Base-by-base conservation (phyloP, 2,797 vertebrate genomes). In the Champsocephalus esox region DNA sequence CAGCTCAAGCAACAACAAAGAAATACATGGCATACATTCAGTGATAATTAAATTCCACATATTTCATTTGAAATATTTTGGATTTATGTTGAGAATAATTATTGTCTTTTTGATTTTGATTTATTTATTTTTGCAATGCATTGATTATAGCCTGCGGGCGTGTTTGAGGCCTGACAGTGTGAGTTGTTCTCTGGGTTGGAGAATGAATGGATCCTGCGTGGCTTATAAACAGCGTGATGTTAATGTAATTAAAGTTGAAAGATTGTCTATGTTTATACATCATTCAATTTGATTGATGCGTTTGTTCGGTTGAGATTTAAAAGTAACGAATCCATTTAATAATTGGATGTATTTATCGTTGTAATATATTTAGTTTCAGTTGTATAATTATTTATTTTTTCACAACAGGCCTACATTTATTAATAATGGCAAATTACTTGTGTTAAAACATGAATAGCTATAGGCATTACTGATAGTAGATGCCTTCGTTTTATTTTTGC, bases 111-210 rank as follows among this genome's bases (percentile, higher is more conserved):
- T 51, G 24, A 38, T 79, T n/a, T 38, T 0, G 9, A 38, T 6
- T 38, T 38, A 38, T 38, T 38, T 60, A 3, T 43, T 45, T 44
- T 60, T 38, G 51, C n/a, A 41, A 17, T 14, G 12, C 67, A 56
- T 52, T 61, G 81, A 78, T 73, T 43, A 5, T 3, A 72, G 83
- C 80, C 83, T 75, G 10, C 43, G 77, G 83, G 62, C 43, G 70
- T 73, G 62, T 50, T 16, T 34, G 63, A 68, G 83, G 74, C 73
- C 81, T 68, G 69, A 46, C 60, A 12, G 24, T 52, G 77, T 52
- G 77, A 75, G 50, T 81, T 67, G 16, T 68, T 70, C 45, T 75
- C 45, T 1, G 66, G 49, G 44, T 1, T 68, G 46, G 55, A 44
- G 46, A 71, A 67, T 46, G 43, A 77, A 76, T 82, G 76, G 52